Percentiles rank a stretch among this genome's conserved stretches.
Conservation (phyloP, 2,888 invertebrate genomes). For the Apamea monoglypha region DNA sequence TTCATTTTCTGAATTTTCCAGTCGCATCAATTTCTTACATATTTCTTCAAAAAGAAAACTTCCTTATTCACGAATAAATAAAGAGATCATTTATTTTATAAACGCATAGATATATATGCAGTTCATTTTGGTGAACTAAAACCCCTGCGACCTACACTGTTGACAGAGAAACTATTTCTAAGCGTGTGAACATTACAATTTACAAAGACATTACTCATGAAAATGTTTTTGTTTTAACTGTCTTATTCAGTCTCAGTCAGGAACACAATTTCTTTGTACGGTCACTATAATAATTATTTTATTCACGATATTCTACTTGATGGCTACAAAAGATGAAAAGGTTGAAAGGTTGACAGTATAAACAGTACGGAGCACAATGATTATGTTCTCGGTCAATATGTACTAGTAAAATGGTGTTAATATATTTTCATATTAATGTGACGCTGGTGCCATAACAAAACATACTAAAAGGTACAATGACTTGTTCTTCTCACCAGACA, state of each 20-base stretch:
- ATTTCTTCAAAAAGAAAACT: not conserved
- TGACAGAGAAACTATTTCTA: not conserved
- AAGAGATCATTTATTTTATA: not conserved
- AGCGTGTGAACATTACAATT: not conserved
- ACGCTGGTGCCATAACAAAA: not conserved
- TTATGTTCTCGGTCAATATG: not conserved
- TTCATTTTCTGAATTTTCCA: no score
- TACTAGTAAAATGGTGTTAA: conserved; percentile 10
- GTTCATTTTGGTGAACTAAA: not conserved
- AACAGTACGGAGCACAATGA: not conserved
- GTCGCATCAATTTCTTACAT: not conserved
- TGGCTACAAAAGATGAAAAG: not conserved
- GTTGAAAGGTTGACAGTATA: not conserved
- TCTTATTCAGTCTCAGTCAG: not conserved
- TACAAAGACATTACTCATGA: not conserved
- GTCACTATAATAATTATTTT: not conserved
- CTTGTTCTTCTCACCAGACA: not conserved
- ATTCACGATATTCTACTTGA: not conserved
- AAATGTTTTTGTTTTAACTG: not conserved
- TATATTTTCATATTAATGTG: conserved; percentile 13
- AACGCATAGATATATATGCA: no score
- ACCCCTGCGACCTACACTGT: not conserved
- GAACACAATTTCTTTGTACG: conserved; percentile 12
- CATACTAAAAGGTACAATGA: not conserved
- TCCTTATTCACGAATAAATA: not conserved